Evolutionary conservation across 2,797 vertebrate genomes (phyloP).

Genomic region (Typhlichthys eigenmanni): DNA sequence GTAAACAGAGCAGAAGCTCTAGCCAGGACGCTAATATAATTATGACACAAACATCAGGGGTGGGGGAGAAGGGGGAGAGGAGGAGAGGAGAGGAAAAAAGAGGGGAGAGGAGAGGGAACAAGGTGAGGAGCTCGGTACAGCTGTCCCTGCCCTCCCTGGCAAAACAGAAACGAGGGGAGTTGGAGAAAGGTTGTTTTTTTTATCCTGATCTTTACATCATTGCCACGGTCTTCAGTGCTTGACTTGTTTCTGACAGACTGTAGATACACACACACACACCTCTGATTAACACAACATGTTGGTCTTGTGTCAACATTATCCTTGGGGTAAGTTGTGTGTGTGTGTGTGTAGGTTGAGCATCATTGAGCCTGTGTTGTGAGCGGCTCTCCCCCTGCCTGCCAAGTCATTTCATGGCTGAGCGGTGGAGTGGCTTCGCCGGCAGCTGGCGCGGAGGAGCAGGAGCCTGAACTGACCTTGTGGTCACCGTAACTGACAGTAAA

Average conservation of each 20-base stretch:
- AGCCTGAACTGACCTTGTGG: conserved; percentile 80
- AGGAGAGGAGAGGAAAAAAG: conserved; percentile 36
- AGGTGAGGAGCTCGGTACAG: conserved; percentile 86
- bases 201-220: too few species aligned
- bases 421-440: conserved; percentile 72
- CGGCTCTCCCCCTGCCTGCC: conserved; percentile 65
- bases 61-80: conserved; percentile 59
- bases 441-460: conserved; percentile 75
- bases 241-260: background rate
- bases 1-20: conserved; percentile 92
- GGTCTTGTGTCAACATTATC: conserved; percentile 71
- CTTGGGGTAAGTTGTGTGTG: conserved; percentile 55
- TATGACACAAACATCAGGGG: conserved; percentile 95
- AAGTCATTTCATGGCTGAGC: conserved; percentile 81
- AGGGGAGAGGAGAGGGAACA: conserved; percentile 28
- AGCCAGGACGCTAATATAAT: conserved; percentile 96
- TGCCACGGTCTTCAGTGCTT: too few species aligned
- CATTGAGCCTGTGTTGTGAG: conserved; percentile 72
- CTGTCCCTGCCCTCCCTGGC: conserved; percentile 83
- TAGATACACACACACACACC: conserved; percentile 1
- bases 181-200: conserved; percentile 5
- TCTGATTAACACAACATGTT: conserved; percentile 57
- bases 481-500: conserved; percentile 64
- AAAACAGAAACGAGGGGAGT: conserved; percentile 63
- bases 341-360: conserved; percentile 61